phyloP scores from a whole-genome alignment of 2,113 vertebrate species.

The Semicossyphus pulcher region DNA sequence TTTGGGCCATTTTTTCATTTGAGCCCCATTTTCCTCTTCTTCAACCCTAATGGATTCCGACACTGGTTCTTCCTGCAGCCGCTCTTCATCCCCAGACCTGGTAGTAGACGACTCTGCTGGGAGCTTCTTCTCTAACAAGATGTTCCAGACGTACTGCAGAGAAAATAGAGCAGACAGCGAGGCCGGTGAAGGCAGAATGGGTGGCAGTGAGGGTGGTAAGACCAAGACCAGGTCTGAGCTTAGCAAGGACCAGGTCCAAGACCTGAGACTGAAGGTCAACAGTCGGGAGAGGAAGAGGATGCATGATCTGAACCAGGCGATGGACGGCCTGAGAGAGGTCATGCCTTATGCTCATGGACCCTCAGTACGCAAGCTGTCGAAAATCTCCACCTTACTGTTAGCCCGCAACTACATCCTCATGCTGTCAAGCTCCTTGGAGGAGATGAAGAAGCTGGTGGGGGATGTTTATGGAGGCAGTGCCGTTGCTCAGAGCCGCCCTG shows the following conservation, averaged over 20 bases:
- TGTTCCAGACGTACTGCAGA: constrained; percentile 81
- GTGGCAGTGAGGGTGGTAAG: constrained; percentile 47
- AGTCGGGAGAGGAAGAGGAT: constrained; percentile 88
- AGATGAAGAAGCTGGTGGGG: constrained; percentile 87
- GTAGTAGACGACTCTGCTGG: constrained; percentile 76
- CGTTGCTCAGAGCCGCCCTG: constrained; percentile 66
- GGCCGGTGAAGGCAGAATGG: constrained; percentile 18
- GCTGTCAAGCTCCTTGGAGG: constrained; percentile 87
- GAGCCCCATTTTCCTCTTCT: background rate
- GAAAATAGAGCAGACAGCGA: constrained; percentile 46
- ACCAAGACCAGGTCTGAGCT: constrained; percentile 58
- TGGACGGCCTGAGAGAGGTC: constrained; percentile 88
- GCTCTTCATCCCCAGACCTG: constrained; percentile 86
- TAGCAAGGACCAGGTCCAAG: constrained; percentile 79
- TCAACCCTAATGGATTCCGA: constrained; percentile 83
- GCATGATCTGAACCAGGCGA: constrained; percentile 89
- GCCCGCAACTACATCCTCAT: constrained; percentile 89
- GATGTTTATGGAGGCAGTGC: constrained; percentile 83
- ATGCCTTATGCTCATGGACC: constrained; percentile 88
- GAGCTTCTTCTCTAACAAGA: constrained; percentile 81
- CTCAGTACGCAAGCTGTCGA: constrained; percentile 88
- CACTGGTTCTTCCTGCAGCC: constrained; percentile 82
- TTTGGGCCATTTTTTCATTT: constrained; percentile 11
- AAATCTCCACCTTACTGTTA: constrained; percentile 87
- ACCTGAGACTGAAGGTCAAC: constrained; percentile 88